Base-by-base conservation (phyloP, 2,888 invertebrate species). In the Drosophila testacea region DNA sequence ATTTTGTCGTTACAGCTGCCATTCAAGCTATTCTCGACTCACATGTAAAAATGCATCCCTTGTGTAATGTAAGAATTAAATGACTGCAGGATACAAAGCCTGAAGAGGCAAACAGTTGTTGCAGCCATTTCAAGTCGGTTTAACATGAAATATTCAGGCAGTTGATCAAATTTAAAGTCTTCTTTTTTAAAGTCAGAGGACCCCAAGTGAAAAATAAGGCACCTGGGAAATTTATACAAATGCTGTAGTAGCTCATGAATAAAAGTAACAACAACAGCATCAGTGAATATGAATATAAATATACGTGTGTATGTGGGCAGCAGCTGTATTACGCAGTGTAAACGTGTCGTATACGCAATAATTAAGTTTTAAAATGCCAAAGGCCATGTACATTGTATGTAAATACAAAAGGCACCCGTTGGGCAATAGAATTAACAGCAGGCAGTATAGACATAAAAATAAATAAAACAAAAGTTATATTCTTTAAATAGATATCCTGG, bases 141-240 rank as follows among this genome's bases (percentile, higher is more conserved):
- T 56, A 59, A 51, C 30, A 62, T 77, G 2, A 60, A 65, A 69
- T 52, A 74, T 65, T 54, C 57, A 65, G 16, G 28, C 13, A 46
- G 41, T 47, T 78, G 60, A 73, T 65, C 22, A 62, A 69, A 73
- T 61, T 69, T 77, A 67, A 77, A 50, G 32, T 6, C 7, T 9
- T 50, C 16, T 22, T n/a, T 2, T 34, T 22, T 11, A 34, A 50
- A 50, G 50, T 30, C 22, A 36, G 11, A 27, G n/a, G n/a, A 56
- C 60, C 39, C 51, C 50, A 47, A 50, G 66, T 63, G 70, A 74
- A 69, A 81, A 76, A 86, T 73, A 69, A 76, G 87, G 64, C 83
- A 83, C 88, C 68, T 76, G 83, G 83, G 83, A 83, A 83, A 83
- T 83, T 86, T 83, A 68, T 69, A 73, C 73, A 81, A 78, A 70